These are phyloP conservation scores for Nasalis larvatus DNA, from an alignment of 2,113 vertebrate species.

Conservation along the genomic window DNA sequence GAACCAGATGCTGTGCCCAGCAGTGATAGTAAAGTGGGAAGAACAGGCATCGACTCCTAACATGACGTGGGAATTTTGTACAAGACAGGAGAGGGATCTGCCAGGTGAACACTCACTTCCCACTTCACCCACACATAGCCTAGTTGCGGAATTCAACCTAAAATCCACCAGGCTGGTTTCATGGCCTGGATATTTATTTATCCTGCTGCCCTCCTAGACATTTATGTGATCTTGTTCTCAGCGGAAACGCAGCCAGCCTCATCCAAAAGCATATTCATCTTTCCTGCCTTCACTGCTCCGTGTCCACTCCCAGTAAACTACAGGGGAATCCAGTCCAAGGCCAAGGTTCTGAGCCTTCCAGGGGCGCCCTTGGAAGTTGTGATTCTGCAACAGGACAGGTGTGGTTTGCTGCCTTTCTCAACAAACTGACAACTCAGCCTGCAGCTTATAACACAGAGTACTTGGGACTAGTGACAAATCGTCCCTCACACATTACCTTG, in stretches of 20 bases:
- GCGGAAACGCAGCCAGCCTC: not conserved
- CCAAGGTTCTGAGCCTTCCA: not conserved
- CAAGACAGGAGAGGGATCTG: not conserved
- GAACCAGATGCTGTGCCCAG: not conserved
- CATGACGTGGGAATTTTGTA: accelerated
- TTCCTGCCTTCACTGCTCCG: not conserved
- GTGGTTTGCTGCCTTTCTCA: conserved; percentile 32
- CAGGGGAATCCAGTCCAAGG: not conserved
- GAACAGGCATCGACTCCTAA: not conserved
- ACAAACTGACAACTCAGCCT: not conserved
- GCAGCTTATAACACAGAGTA: not conserved
- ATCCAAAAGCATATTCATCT: not conserved
- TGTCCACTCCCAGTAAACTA: not conserved
- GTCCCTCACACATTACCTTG: not conserved
- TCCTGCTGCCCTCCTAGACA: not conserved
- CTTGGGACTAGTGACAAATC: not conserved
- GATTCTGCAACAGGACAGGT: too few species aligned
- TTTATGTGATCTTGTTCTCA: not conserved
- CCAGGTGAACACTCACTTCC: not conserved
- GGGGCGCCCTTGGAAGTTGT: accelerated
- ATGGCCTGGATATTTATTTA: not conserved
- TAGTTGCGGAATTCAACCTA: not conserved
- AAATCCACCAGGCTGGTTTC: not conserved
- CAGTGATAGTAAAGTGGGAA: not conserved
- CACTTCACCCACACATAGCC: accelerated